A percentile compares a stretch with the other conserved stretches of the same genome.
These are phyloP conservation scores for Tachuris rubrigastra DNA, from an alignment of 2,113 vertebrate genomes.

Conservation along the genomic window DNA sequence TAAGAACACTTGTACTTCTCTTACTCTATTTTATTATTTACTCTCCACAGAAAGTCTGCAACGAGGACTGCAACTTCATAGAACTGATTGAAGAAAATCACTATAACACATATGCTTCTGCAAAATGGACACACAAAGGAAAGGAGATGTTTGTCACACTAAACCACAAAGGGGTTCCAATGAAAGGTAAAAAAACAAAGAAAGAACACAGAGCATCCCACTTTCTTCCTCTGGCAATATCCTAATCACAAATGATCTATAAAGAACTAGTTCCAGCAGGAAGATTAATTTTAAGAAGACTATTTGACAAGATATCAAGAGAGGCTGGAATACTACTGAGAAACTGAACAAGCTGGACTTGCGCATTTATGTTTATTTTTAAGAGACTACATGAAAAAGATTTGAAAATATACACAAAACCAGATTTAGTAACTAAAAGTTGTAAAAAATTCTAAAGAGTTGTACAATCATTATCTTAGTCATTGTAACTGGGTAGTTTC, in stretches of 20 bases:
- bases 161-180: slow-evolving; percentile 88
- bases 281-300: slow-evolving; percentile 77
- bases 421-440: slow-evolving; percentile 83
- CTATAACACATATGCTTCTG: slow-evolving; percentile 94
- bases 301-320: slow-evolving; percentile 70
- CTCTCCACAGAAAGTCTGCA: slow-evolving; percentile 89
- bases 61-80: slow-evolving; percentile 96
- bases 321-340: slow-evolving; percentile 86
- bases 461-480: slow-evolving; percentile 83
- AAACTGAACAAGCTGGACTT: slow-evolving; percentile 97
- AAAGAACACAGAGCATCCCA: slow-evolving; percentile 91
- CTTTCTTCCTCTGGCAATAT: slow-evolving; percentile 91
- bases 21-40: neutral
- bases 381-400: slow-evolving; percentile 80
- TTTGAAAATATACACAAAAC: slow-evolving; percentile 79
- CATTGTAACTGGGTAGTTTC: slow-evolving; percentile 79
- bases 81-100: slow-evolving; percentile 97
- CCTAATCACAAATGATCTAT: slow-evolving; percentile 65
- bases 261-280: slow-evolving; percentile 81
- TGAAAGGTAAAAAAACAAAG: slow-evolving; percentile 91
- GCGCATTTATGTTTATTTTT: slow-evolving; percentile 83
- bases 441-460: slow-evolving; percentile 85
- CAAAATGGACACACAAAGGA: slow-evolving; percentile 89
- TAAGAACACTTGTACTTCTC: neutral
- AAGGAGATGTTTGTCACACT: slow-evolving; percentile 95